These are phyloP conservation scores for Nesoenas mayeri DNA, from an alignment of 2,113 vertebrate species.

Conservation along the genomic window DNA sequence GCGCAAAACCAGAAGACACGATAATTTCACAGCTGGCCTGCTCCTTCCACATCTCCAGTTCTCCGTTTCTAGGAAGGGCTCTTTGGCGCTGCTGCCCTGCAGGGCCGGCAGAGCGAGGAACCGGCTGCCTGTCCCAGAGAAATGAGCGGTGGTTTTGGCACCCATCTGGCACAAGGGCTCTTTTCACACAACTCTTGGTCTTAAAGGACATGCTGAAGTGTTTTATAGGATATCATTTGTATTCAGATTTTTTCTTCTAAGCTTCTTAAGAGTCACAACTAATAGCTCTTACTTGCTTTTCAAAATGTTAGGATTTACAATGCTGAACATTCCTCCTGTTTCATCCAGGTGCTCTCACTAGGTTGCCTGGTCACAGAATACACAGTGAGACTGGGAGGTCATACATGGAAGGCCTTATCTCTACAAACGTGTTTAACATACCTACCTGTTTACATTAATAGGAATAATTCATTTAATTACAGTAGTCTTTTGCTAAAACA, in stretches of 20 bases:
- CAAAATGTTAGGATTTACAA: background rate
- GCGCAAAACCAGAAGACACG: background rate
- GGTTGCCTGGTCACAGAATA: background rate
- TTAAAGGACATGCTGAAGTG: background rate
- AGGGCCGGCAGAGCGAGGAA: background rate
- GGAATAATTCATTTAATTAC: background rate
- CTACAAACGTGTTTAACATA: background rate
- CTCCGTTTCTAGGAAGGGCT: background rate
- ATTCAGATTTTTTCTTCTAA: background rate
- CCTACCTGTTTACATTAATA: background rate
- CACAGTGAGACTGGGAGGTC: background rate
- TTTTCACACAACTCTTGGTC: background rate
- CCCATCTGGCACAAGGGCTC: background rate
- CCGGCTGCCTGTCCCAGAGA: background rate
- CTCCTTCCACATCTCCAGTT: background rate
- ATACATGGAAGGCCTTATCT: rapidly evolving
- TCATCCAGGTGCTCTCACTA: background rate
- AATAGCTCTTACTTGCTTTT: background rate
- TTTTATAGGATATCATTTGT: background rate
- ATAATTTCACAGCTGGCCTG: background rate
- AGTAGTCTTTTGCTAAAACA: background rate
- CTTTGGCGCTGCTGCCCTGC: rapidly evolving
- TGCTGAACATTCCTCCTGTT: background rate
- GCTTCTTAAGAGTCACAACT: background rate
- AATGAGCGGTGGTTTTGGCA: background rate